Evolutionary conservation across 2,888 invertebrate species (phyloP).

Genomic region (Harmothoe impar): DNA sequence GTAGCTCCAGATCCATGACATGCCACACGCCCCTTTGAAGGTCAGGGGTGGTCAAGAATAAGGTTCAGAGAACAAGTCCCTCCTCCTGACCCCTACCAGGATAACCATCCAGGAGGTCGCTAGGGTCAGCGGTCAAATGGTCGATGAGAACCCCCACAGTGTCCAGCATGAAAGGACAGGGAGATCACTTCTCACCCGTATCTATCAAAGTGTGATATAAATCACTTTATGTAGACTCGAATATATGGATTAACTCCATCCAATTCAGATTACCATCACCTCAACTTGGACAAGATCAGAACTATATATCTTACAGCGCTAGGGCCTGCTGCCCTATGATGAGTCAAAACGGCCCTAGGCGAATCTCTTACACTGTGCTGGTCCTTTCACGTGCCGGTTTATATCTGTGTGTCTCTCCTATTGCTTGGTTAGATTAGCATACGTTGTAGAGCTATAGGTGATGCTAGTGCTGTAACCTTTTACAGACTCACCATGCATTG

Average conservation of each 20-base stretch:
- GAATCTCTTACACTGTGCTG: too few relatives aligned
- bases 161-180: neutral
- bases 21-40: neutral
- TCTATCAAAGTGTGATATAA: neutral
- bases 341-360: too few relatives aligned
- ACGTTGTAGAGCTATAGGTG: too few relatives aligned
- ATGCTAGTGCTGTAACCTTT: too few relatives aligned
- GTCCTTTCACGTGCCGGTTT: too few relatives aligned
- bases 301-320: too few relatives aligned
- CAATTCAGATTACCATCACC: conserved; percentile 6
- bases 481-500: too few relatives aligned
- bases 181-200: neutral
- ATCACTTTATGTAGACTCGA: neutral
- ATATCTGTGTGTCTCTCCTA: too few relatives aligned
- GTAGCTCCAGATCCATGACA: too few relatives aligned
- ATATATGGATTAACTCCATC: conserved; percentile 7
- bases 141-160: neutral
- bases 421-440: too few relatives aligned
- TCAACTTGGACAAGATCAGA: too few relatives aligned
- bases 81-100: neutral
- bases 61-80: neutral
- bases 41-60: neutral
- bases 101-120: neutral
- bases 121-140: conserved; percentile 10
- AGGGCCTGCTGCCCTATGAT: too few relatives aligned